Evolutionary conservation across 1,140 invertebrate genomes (phyloP), one percentile per base, ranked within the genome.

Genomic region (Brachionus rotundiformis): DNA sequence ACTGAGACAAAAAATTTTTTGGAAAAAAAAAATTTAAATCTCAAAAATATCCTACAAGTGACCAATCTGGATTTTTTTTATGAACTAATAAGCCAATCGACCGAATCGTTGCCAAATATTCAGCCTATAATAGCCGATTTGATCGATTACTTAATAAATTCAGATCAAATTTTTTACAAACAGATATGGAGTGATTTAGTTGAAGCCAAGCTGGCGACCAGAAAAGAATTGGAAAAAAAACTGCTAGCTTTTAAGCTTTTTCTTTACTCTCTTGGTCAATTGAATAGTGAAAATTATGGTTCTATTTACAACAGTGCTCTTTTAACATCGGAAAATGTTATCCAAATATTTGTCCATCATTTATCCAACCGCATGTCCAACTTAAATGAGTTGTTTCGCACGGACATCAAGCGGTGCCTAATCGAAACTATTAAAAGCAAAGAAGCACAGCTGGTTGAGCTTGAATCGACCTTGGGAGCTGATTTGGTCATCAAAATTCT

Each of bases 181-280:
- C 76, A 79, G 41, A 1, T 79, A 13, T 79, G 47, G 44, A 27
- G 16, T 8, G 47, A 27, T 36, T 31, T 54, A 36, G 27, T 79
- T 19, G 59, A 79, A 16, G 7, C 47, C 2, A 79, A 79, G 54
- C 29, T 79, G 16, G 23, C 47, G 13, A 41, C 31, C 13, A 11
- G 36, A 19, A 79, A 79, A 59, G 76, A 79, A 25, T 11, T 59
- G 19, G 76, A 79, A 23, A 79, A 79, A 79, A 79, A 79, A 27
- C 33, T 79, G 8, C 25, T 79, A 23, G 16, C 44, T 11, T 79
- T 59, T 7, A 79, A 79, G 25, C 11, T 79, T 2, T 79, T 27
- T 33, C 19, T 79, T 6, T 49, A 49, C 11, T 77, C 44, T 4
- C 33, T 79, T 16, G 36, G 29, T 19, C 33, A 36, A 25, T 25